Conservation (phyloP, 1,140 invertebrate species). For the Drosophila pectinifera region DNA sequence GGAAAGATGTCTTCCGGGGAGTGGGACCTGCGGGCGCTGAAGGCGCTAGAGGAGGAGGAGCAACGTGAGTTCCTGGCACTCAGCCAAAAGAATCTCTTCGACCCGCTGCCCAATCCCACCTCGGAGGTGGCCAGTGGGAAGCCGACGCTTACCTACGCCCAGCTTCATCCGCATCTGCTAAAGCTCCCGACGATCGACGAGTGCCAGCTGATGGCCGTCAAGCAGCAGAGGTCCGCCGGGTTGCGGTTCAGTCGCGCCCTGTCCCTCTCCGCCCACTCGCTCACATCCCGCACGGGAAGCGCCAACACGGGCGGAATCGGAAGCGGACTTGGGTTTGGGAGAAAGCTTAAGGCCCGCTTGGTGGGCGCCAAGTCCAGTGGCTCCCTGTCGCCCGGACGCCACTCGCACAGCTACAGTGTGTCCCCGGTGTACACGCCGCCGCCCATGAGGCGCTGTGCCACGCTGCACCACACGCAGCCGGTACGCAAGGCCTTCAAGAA, state of each 20-base stretch:
- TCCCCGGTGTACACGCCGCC: conserved; percentile 78
- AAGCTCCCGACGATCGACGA: conserved; percentile 79
- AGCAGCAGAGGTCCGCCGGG: conserved; percentile 51
- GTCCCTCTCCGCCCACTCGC: conserved; percentile 76
- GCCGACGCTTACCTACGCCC: conserved; percentile 61
- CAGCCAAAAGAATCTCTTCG: conserved; percentile 73
- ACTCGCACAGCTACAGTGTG: conserved; percentile 74
- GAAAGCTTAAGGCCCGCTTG: conserved; percentile 70
- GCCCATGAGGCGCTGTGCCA: conserved; percentile 77
- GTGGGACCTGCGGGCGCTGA: conserved; percentile 82
- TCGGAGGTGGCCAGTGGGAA: conserved; percentile 26
- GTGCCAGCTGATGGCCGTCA: conserved; percentile 69
- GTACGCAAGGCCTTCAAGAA: conserved; percentile 77
- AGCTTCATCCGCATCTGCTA: conserved; percentile 75
- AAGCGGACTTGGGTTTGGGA: conserved; percentile 53
- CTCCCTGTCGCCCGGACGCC: conserved; percentile 66
- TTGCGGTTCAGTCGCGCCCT: conserved; percentile 74
- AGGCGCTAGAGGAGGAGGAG: conserved; percentile 83
- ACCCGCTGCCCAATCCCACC: conserved; percentile 59
- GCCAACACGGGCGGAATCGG: conserved; percentile 9
- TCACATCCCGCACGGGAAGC: conserved; percentile 48
- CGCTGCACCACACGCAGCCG: conserved; percentile 73
- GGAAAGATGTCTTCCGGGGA: conserved; percentile 77
- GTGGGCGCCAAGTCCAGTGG: conserved; percentile 68
- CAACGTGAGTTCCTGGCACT: conserved; percentile 77